Evolutionary conservation across 2,113 vertebrate genomes (phyloP).

Genomic region (Atractosteus spatula): DNA sequence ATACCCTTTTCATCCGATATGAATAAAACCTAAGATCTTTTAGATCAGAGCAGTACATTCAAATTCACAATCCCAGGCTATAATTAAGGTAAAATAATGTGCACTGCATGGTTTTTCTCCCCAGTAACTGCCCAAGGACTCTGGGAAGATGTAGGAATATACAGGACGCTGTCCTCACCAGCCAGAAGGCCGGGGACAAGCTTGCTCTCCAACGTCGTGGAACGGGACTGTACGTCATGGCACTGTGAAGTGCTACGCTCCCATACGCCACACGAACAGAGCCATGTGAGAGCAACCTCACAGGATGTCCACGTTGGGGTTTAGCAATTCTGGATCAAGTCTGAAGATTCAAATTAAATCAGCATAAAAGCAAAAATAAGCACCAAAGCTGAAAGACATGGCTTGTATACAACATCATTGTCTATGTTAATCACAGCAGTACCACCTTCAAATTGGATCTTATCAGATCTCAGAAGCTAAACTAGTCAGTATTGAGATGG

Average conservation of each 20-base stretch:
- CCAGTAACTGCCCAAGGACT: constrained; percentile 49
- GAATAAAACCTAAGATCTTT: no score
- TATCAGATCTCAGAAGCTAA: no score
- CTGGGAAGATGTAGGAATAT: constrained; percentile 61
- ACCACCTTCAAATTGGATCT: no score
- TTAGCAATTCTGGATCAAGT: no score
- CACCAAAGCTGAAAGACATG: no score
- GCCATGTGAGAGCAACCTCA: constrained; percentile 57
- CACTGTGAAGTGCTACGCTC: constrained; percentile 48
- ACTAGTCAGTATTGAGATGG: no score
- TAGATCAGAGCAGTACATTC: neutral
- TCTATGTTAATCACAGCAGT: no score
- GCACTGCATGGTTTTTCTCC: constrained; percentile 63
- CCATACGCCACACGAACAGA: constrained; percentile 70
- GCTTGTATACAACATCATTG: no score
- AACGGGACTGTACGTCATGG: constrained; percentile 60
- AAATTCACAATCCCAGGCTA: neutral
- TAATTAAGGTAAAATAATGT: constrained; percentile 23
- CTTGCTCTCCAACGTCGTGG: constrained; percentile 57
- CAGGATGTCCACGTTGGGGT: constrained; percentile 50
- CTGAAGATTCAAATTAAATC: no score
- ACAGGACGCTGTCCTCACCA: constrained; percentile 53
- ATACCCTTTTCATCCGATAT: no score
- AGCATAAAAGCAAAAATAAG: no score
- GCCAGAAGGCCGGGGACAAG: constrained; percentile 47